These are phyloP conservation scores for Nomada hirtipes DNA, from an alignment of 2,888 invertebrate species.

Conservation along the genomic window DNA sequence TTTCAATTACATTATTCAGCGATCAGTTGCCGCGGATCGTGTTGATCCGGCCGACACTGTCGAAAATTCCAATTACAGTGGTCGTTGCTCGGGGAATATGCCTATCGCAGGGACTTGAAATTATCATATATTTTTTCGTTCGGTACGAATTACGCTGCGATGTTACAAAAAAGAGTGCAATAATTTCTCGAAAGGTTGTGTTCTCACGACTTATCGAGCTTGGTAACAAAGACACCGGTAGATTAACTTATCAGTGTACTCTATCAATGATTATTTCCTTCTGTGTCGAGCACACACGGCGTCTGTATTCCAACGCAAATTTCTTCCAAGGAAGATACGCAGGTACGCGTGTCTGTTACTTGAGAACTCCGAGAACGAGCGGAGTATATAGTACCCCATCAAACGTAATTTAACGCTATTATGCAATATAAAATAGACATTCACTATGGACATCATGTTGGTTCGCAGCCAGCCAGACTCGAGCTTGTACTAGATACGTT, in stretches of 20 bases:
- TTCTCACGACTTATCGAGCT: background rate
- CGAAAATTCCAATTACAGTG: conserved; percentile 48
- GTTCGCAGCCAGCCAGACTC: background rate
- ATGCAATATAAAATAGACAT: conserved; percentile 7
- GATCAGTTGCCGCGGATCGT: conserved; percentile 36
- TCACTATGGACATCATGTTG: background rate
- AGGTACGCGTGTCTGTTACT: background rate
- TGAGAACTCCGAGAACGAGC: background rate
- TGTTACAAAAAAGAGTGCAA: background rate
- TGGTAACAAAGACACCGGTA: too few species aligned
- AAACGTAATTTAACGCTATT: background rate
- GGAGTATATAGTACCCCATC: background rate
- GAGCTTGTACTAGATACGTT: conserved; percentile 7
- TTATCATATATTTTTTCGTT: background rate
- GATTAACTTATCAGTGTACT: too few species aligned
- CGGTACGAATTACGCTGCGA: too few species aligned
- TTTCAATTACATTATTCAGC: conserved; percentile 68
- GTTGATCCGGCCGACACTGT: conserved; percentile 14
- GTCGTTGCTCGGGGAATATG: background rate
- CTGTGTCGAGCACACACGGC: background rate
- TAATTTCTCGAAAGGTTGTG: background rate
- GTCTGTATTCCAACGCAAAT: background rate
- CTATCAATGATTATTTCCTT: too few species aligned
- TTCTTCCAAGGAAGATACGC: background rate
- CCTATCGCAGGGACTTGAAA: too few species aligned